These are phyloP conservation scores for Cephus sareptanus DNA, from an alignment of 2,888 invertebrate genomes.

Conservation along the genomic window DNA sequence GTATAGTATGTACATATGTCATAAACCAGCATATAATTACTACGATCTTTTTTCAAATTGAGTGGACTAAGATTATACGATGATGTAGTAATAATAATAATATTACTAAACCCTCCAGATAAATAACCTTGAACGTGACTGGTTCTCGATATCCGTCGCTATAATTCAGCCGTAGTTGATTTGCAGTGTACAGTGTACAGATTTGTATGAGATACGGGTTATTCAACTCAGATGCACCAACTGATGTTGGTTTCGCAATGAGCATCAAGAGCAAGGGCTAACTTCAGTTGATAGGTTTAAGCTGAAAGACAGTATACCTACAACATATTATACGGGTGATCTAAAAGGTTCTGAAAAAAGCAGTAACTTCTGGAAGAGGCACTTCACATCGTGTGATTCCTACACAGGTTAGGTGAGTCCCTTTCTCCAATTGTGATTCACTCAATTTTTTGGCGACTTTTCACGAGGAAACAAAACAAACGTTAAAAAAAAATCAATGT, in stretches of 20 bases:
- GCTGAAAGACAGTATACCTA: neutral
- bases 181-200: neutral
- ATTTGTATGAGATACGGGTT: constrained; percentile 64
- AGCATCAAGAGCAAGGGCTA: constrained; percentile 64
- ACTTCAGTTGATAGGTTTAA: neutral
- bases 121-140: neutral
- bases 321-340: neutral
- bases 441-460: neutral
- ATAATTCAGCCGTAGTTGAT: neutral
- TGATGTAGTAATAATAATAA: neutral
- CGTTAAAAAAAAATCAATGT: neutral
- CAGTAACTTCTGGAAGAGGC: neutral
- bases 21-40: neutral
- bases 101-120: neutral
- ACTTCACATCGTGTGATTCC: neutral
- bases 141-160: neutral
- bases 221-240: constrained; percentile 70
- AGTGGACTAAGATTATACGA: neutral
- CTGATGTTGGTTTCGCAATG: constrained; percentile 68
- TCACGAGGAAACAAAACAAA: neutral
- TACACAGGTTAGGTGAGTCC: neutral
- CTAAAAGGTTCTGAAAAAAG: neutral
- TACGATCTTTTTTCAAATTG: neutral
- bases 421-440: neutral
- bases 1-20: neutral